phyloP scores from a whole-genome alignment of 2,888 invertebrate species.

The Polia nebulosa region DNA sequence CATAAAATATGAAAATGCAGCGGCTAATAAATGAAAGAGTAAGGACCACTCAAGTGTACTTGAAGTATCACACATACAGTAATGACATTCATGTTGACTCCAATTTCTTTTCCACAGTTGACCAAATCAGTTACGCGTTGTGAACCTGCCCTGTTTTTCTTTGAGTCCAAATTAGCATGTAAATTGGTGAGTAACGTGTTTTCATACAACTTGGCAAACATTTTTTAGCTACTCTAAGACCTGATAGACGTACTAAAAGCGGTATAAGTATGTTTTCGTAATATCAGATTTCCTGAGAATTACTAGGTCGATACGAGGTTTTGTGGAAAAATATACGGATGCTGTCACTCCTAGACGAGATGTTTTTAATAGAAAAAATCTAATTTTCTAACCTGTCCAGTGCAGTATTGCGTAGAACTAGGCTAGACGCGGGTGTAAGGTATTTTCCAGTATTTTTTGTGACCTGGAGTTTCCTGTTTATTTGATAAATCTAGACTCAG shows the following conservation, averaged over 20 bases:
- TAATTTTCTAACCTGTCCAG: not conserved
- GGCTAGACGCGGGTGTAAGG: no score
- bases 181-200: constrained; percentile 36
- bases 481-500: not conserved
- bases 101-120: constrained; percentile 1
- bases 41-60: not conserved
- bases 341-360: not conserved
- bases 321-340: not conserved
- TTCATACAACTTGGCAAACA: constrained; percentile 9
- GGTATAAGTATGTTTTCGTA: not conserved
- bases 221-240: constrained; percentile 6
- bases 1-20: no score
- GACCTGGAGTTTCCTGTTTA: not conserved
- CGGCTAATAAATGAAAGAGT: not conserved
- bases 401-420: not conserved
- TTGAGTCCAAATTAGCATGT: constrained; percentile 39
- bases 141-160: constrained; percentile 36
- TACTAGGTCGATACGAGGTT: not conserved
- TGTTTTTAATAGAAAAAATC: no score
- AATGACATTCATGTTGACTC: not conserved
- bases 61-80: not conserved
- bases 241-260: not conserved
- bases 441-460: not conserved
- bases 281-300: not conserved
- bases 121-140: constrained; percentile 23